Conservation (phyloP, 2,113 vertebrate species). For the Synchiropus splendidus region DNA sequence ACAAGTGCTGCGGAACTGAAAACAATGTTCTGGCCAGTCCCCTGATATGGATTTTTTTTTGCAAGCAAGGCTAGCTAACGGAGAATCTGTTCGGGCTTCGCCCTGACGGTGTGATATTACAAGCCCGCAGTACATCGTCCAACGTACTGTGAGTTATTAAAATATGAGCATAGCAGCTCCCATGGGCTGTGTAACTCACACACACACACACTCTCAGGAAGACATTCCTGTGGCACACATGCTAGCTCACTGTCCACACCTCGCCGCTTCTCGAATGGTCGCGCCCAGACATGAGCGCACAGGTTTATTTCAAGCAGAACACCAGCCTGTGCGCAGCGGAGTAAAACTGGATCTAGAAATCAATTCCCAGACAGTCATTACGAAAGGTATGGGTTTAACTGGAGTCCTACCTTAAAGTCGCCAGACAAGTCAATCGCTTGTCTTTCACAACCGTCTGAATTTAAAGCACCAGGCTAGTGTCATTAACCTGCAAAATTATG, state of each 20-base stretch:
- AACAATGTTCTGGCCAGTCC: conserved; percentile 60
- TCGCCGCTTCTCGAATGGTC: conserved; percentile 6
- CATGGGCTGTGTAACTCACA: conserved; percentile 45
- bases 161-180: conserved; percentile 61
- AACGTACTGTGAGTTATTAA: conserved; percentile 62
- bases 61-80: conserved; percentile 38
- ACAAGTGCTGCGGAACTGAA: conserved; percentile 64
- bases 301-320: conserved; percentile 39
- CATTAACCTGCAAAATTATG: too few relatives aligned
- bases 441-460: too few relatives aligned
- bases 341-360: conserved; percentile 28
- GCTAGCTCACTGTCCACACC: conserved; percentile 19
- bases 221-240: conserved; percentile 43
- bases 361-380: conserved; percentile 29
- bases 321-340: conserved; percentile 3
- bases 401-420: too few relatives aligned
- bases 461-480: too few relatives aligned
- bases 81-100: conserved; percentile 49
- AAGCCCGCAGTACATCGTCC: conserved; percentile 58
- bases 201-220: conserved; percentile 19
- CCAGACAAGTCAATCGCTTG: too few relatives aligned
- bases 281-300: conserved; percentile 15
- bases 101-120: conserved; percentile 58
- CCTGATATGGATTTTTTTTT: conserved; percentile 35
- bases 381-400: background rate